Percentiles rank a stretch among this genome's conserved stretches.
Evolutionary conservation across 2,888 invertebrate species (phyloP).

Genomic region (Cantharis flavilabris): DNA sequence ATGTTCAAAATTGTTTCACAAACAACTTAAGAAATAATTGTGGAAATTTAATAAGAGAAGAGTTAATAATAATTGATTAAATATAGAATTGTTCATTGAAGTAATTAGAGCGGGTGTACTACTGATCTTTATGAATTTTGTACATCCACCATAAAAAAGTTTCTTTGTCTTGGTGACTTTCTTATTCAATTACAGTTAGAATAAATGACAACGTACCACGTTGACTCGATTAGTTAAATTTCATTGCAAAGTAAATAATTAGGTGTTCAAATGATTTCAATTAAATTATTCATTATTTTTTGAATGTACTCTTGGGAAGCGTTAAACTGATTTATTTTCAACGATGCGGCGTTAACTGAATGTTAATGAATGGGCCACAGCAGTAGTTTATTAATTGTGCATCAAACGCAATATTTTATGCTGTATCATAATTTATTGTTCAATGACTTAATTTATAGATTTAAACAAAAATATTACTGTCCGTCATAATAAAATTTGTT

Average conservation of each 20-base stretch:
- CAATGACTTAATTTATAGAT: neutral
- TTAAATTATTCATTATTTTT: slow-evolving; percentile 9
- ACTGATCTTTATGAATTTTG: neutral
- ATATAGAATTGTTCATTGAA: neutral
- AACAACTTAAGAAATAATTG: neutral
- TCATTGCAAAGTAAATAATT: slow-evolving; percentile 1
- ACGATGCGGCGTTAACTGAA: slow-evolving; percentile 13
- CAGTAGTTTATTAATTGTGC: slow-evolving; percentile 15
- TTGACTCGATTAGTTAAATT: neutral
- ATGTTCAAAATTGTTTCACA: neutral
- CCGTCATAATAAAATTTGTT: slow-evolving; percentile 2
- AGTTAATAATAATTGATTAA: neutral
- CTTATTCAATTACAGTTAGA: neutral
- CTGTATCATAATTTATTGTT: slow-evolving; percentile 6
- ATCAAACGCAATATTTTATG: slow-evolving; percentile 3
- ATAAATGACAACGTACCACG: neutral
- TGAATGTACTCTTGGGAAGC: slow-evolving; percentile 3
- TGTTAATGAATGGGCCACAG: slow-evolving; percentile 11
- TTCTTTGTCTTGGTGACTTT: neutral
- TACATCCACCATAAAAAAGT: neutral
- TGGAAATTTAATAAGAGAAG: neutral
- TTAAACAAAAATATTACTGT: neutral
- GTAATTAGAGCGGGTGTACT: neutral
- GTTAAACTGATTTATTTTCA: slow-evolving; percentile 7
- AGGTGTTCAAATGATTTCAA: neutral